Base-by-base conservation (phyloP, 2,113 vertebrate genomes). In the Brachyistius frenatus region DNA sequence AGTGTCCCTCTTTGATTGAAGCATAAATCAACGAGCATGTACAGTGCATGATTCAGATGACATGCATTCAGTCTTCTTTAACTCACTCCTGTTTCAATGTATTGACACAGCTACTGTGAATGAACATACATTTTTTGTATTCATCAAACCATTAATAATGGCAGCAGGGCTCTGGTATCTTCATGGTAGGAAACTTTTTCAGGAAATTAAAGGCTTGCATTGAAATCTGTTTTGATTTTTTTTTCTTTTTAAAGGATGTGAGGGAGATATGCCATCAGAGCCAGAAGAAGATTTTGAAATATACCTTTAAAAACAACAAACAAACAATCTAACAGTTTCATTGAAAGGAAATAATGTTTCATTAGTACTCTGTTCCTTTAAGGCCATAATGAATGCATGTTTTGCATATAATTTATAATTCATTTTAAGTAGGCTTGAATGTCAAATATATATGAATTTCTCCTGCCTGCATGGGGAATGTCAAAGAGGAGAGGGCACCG, bases 331-430 rank as follows among this genome's bases (percentile, higher is more conserved):
- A 58, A 55, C 55, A 49, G 54, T 73, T 79, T 69, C 33, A 76
- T 58, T 63, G 46, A 52, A 69, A 67, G 33, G 39, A 68, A 85
- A 81, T 72, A 77, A 69, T 83, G 41, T 44, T 39, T 66, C 57
- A 67, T 84, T 83, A 84, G 78, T 87, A 90, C 78, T 75, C 56
- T 15, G 41, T 56, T 67, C 64, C 67, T 88, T 68, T n/a, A 76
- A 54, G 81, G 65, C 67, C 47, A 66, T 67, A 39, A 72, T 65
- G 83, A 61, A 62, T 75, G 44, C 62, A 80, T 72, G 14, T 41
- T 55, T 35, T n/a, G 80, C 70, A 62, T 78, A 72, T 84, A 47
- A 93, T 91, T 63, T 85, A 86, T 90, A 84, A 88, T 89, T 91
- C 55, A 89, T 88, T 53, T 74, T 15, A 73, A 63, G 69, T 81